A percentile compares a stretch with the other conserved stretches of the same genome.
Evolutionary conservation across 2,888 invertebrate species (phyloP).

Genomic region (Rapana venosa): DNA sequence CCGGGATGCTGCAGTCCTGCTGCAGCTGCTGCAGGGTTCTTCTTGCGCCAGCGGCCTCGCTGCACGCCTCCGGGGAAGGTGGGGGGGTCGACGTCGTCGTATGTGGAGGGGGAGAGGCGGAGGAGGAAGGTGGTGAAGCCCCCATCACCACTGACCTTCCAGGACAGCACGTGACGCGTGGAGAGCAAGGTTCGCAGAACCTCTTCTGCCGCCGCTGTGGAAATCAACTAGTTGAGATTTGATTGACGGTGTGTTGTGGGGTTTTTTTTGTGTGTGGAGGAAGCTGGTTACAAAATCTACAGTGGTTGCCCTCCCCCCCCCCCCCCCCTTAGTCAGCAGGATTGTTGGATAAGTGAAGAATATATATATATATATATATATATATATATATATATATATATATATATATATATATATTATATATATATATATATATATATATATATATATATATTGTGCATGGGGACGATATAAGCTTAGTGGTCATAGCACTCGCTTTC

Average conservation of each 20-base stretch:
- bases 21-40: not conserved
- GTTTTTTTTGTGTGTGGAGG: not conserved
- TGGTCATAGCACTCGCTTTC: too few relatives aligned
- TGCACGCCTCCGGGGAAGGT: not conserved
- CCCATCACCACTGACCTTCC: constrained; percentile 22
- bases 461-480: too few relatives aligned
- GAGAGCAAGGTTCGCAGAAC: not conserved
- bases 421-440: too few relatives aligned
- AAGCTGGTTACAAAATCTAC: not conserved
- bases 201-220: constrained; percentile 5
- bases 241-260: too few relatives aligned
- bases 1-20: not conserved
- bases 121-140: constrained; percentile 13
- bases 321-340: not conserved
- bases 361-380: not conserved
- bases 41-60: constrained; percentile 25
- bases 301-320: not conserved
- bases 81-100: too few relatives aligned
- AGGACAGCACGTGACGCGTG: constrained; percentile 10
- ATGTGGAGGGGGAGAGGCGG: constrained; percentile 25
- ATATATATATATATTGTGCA: too few relatives aligned
- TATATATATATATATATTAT: too few relatives aligned
- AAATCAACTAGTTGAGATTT: not conserved
- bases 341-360: not conserved
- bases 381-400: too few relatives aligned